A percentile compares a stretch with the other conserved stretches of the same genome.
Conservation (phyloP, 2,888 invertebrate species). For the Dicranocentrus wangi region DNA sequence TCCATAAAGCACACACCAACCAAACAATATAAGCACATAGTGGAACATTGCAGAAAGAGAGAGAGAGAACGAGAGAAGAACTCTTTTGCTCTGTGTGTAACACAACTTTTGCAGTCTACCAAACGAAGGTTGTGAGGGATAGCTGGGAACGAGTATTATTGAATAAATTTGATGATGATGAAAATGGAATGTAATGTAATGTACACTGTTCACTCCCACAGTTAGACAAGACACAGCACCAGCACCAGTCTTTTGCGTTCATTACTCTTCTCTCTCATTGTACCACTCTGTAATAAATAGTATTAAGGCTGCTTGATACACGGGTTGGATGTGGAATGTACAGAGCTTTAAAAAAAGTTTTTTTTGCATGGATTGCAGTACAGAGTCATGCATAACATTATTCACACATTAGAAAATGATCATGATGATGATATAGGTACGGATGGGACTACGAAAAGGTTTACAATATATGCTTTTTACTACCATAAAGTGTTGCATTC, state of each 20-base stretch:
- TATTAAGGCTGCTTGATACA: not conserved
- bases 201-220: not conserved
- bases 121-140: conserved; percentile 20
- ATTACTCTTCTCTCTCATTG: conserved; percentile 32
- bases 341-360: no score
- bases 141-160: conserved; percentile 17
- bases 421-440: no score
- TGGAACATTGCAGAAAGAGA: no score
- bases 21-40: not conserved
- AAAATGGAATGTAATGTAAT: conserved; percentile 20
- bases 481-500: not conserved
- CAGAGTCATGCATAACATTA: conserved; percentile 1
- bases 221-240: not conserved
- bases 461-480: not conserved
- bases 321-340: no score
- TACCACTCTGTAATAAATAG: not conserved
- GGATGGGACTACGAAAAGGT: not conserved
- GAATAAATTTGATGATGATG: conserved; percentile 28
- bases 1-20: not conserved
- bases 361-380: not conserved
- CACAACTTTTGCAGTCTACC: no score
- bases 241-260: conserved; percentile 22
- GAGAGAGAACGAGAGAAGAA: no score
- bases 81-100: not conserved
- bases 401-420: conserved; percentile 10